Conservation (phyloP, 2,888 invertebrate species). For the Sphecodes monilicornis region DNA sequence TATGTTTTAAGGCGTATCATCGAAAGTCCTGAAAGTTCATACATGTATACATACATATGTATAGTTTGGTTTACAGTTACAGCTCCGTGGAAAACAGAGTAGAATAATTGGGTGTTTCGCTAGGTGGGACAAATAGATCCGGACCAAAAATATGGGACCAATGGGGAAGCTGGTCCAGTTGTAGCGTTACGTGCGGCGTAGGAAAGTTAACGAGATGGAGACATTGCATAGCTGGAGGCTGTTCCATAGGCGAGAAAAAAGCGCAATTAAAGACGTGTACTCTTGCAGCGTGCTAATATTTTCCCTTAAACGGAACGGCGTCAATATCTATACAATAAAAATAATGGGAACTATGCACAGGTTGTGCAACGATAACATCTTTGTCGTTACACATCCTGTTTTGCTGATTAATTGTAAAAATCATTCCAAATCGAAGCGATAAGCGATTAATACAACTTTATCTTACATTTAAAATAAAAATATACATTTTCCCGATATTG, state of each 20-base stretch:
- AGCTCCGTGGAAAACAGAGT: neutral
- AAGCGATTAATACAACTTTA: neutral
- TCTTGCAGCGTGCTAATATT: conserved; percentile 80
- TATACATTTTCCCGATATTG: neutral
- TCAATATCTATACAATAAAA: neutral
- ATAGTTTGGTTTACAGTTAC: neutral
- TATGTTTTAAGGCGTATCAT: neutral
- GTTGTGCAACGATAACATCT: neutral
- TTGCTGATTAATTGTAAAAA: conserved; percentile 10
- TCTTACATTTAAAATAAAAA: neutral
- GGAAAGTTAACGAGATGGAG: conserved; percentile 85
- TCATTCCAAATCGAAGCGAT: conserved; percentile 13
- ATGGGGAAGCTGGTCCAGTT: conserved; percentile 85
- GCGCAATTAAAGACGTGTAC: conserved; percentile 85
- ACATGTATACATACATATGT: neutral
- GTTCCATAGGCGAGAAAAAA: conserved; percentile 85
- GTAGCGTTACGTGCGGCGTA: conserved; percentile 85
- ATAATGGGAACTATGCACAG: neutral
- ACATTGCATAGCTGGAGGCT: conserved; percentile 84
- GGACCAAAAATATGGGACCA: conserved; percentile 84
- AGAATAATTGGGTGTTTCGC: neutral
- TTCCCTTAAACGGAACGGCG: conserved; percentile 1
- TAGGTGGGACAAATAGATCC: conserved; percentile 54
- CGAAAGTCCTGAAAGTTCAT: neutral
- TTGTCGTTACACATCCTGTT: neutral